Conservation (phyloP, 2,113 vertebrate species). For the Puffinus mauretanicus region DNA sequence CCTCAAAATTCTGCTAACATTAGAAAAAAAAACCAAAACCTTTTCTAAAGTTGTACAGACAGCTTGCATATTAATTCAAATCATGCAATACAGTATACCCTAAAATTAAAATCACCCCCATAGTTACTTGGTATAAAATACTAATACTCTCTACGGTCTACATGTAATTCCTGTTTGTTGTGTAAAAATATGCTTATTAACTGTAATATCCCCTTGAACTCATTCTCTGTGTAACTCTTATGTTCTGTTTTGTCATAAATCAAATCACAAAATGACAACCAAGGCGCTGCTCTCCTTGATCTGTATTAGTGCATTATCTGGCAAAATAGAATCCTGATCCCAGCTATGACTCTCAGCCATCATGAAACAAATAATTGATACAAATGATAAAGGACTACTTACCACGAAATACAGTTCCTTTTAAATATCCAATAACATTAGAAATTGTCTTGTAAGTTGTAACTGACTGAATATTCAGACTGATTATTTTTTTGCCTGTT, state of each 20-base stretch:
- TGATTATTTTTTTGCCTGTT: slow-evolving; percentile 74
- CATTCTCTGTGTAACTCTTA: background rate
- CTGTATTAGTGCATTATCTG: background rate
- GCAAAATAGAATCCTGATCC: background rate
- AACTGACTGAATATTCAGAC: slow-evolving; percentile 78
- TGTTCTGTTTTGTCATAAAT: background rate
- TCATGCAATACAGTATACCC: background rate
- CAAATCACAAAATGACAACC: background rate
- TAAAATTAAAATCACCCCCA: background rate
- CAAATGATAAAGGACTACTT: background rate
- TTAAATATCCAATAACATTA: slow-evolving; percentile 88
- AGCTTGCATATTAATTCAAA: background rate
- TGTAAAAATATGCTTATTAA: background rate
- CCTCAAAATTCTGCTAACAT: background rate
- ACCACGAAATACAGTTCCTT: slow-evolving; percentile 86
- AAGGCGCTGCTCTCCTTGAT: background rate
- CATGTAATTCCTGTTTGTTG: background rate
- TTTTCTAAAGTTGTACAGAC: background rate
- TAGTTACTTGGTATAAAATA: background rate
- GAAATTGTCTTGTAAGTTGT: slow-evolving; percentile 80
- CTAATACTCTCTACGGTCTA: background rate
- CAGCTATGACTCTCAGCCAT: background rate
- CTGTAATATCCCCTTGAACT: background rate
- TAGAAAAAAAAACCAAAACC: background rate
- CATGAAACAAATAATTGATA: background rate